Evolutionary conservation across 2,113 vertebrate genomes (phyloP), one percentile per base, ranked within the genome.

Genomic region (Odontesthes bonariensis): DNA sequence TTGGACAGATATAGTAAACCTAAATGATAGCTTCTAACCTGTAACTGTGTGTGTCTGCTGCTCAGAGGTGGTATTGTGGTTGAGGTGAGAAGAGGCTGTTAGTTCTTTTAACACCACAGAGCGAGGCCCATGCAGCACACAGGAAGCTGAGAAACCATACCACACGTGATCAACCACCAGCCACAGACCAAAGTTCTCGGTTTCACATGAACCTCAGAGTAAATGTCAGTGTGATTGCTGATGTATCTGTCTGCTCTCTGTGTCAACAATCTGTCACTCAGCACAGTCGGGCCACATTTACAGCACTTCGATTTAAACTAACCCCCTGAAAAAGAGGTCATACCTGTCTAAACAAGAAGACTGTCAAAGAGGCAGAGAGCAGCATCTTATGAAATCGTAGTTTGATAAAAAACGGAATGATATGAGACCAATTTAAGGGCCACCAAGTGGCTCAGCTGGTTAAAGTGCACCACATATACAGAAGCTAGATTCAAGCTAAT

Each of bases 51-150:
- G 1, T 8, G 35, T 22, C 14, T 35, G 40, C 71, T 56, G 49
- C 71, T 57, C 27, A 40, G 16, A 7, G 71, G 62, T 72, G 76
- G 56, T 54, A 4, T 14, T 7, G 31, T 35, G 72, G 52, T 27
- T 5, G 56, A 59, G 6, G 55, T 52, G 57, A 42, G 11, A 35
- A 52, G 1, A 35, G 14, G 14, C 35, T 40, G n/a, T 44, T 4
- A 58, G 22, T 65, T 38, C n/a, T 56, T 23, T 31, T 5, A 42
- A 47, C 73, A 51, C 20, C 33, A 65, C 42, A 19, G 0, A 47
- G 27, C 22, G 14, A 51, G 35, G 35, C 47, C 14, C 16, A 8
- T 56, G 27, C 40, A 5, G 20, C 56, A 12, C 27, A 16, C 40
- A 57, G 73, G 69, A 58, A 59, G 69, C 16, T 27, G 6, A 49